These are phyloP conservation scores for Macrophya alboannulata DNA, from an alignment of 2,888 invertebrate species.

Conservation along the genomic window DNA sequence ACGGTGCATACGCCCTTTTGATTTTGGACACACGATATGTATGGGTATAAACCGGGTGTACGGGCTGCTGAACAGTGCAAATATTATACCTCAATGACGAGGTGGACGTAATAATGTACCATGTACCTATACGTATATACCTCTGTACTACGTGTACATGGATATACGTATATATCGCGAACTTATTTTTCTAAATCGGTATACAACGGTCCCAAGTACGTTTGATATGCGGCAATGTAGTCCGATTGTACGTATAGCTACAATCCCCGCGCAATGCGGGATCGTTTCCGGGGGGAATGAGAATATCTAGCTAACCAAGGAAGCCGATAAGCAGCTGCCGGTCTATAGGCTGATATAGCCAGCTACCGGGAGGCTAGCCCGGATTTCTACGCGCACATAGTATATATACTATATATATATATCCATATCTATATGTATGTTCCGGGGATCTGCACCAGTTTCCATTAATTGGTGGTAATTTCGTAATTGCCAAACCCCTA, in stretches of 20 bases:
- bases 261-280: not conserved
- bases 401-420: no score
- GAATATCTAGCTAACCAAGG: not conserved
- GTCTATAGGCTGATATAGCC: not conserved
- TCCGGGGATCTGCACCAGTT: constrained; percentile 12
- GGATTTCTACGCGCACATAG: not conserved
- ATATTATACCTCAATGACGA: not conserved
- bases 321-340: constrained; percentile 29
- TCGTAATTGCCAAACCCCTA: constrained; percentile 24
- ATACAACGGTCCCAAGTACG: not conserved
- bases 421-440: not conserved
- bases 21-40: not conserved
- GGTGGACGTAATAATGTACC: not conserved
- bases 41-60: not conserved
- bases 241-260: not conserved
- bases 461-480: constrained; percentile 42
- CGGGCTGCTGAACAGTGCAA: not conserved
- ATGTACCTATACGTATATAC: no score
- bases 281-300: constrained; percentile 10
- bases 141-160: no score
- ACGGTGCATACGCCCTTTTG: no score
- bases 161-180: no score
- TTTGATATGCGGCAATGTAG: constrained; percentile 2
- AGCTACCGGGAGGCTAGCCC: not conserved
- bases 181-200: not conserved